Percentiles rank a stretch among this genome's conserved stretches.
phyloP scores from a whole-genome alignment of 2,888 invertebrate genomes.

The Erebia ligea region DNA sequence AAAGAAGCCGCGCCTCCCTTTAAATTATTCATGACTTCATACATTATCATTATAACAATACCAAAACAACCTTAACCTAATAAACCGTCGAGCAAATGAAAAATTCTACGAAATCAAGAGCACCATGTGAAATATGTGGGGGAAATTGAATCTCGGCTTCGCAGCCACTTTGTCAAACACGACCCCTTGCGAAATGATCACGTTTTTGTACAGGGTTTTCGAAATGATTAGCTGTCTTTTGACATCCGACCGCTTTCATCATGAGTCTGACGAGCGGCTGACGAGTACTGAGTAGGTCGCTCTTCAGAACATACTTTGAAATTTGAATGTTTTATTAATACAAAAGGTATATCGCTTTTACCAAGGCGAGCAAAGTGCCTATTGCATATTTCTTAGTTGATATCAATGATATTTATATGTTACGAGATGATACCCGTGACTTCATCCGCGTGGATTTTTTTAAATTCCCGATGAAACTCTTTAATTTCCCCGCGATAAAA shows the following conservation, averaged over 20 bases:
- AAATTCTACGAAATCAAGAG: conserved; percentile 47
- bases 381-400: background rate
- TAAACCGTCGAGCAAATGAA: conserved; percentile 35
- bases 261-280: conserved; percentile 17
- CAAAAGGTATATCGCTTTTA: background rate
- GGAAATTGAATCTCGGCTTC: conserved; percentile 53
- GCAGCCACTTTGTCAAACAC: conserved; percentile 43
- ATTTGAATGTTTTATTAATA: conserved; percentile 1
- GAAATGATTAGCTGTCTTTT: conserved; percentile 32
- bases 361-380: background rate
- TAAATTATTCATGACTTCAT: too few species aligned
- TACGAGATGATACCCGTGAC: too few species aligned
- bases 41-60: background rate
- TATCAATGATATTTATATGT: too few species aligned
- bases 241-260: conserved; percentile 29
- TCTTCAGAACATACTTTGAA: conserved; percentile 5
- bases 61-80: conserved; percentile 21
- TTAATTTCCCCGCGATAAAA: too few species aligned
- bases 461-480: too few species aligned
- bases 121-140: conserved; percentile 52
- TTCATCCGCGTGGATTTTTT: too few species aligned
- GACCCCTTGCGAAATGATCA: conserved; percentile 43
- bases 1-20: too few species aligned
- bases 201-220: conserved; percentile 32
- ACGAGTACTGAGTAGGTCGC: background rate